phyloP scores from a whole-genome alignment of 2,888 invertebrate genomes.

The Schrankia costaestrigalis region DNA sequence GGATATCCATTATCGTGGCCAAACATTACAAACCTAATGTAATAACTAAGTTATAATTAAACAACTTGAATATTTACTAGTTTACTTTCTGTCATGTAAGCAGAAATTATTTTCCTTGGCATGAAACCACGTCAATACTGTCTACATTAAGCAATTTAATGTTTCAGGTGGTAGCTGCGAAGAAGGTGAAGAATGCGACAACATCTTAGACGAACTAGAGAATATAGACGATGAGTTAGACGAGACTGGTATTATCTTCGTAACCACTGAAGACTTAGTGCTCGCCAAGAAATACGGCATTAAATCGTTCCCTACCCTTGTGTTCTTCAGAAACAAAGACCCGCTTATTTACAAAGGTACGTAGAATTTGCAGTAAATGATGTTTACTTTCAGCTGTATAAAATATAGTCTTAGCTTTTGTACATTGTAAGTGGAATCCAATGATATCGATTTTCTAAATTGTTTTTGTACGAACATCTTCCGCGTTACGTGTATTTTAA shows the following conservation, averaged over 20 bases:
- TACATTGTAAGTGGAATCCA: no score
- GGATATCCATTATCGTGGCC: no score
- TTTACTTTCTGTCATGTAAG: no score
- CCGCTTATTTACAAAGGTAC: slow-evolving; percentile 88
- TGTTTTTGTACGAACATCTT: no score
- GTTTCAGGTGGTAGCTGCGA: slow-evolving; percentile 88
- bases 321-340: slow-evolving; percentile 95
- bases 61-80: no score
- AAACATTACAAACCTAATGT: no score
- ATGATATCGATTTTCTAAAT: no score
- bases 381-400: neutral
- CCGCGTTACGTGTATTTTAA: no score
- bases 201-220: slow-evolving; percentile 91
- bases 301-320: slow-evolving; percentile 91
- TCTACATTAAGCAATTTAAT: no score
- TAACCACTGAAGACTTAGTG: slow-evolving; percentile 91
- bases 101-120: no score
- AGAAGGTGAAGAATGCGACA: slow-evolving; percentile 92
- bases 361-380: neutral
- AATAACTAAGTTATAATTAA: no score
- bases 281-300: slow-evolving; percentile 92
- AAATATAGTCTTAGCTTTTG: neutral
- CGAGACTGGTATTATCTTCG: slow-evolving; percentile 95
- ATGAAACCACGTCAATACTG: no score
- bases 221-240: slow-evolving; percentile 96